Evolutionary conservation across 2,113 vertebrate genomes (phyloP), one percentile per base, ranked within the genome.

Genomic region (Sciurus niger): DNA sequence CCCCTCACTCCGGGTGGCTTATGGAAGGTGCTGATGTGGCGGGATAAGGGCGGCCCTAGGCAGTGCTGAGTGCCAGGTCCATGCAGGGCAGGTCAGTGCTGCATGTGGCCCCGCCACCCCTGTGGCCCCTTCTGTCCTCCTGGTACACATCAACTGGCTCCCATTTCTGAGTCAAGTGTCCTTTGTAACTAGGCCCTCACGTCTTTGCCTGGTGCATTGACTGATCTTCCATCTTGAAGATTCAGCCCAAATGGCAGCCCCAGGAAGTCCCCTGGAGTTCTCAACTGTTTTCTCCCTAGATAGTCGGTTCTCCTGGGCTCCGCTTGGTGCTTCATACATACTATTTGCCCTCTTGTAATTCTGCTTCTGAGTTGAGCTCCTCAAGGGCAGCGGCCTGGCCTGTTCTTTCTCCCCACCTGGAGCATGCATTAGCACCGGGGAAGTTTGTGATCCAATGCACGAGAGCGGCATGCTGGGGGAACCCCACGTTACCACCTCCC

Each of bases 281-380:
- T 46, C 43, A 40, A 48, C 1, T 3, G 46, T 10, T 5, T 22
- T 40, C 78, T 73, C 63, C 43, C 63, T 24, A 3, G 30, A 10
- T 0, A 14, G n/a, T 32, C 1, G 0, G 51, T 48, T 65, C 30
- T 78, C 83, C 68, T 9, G 1, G 85, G 77, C 67, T 72, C 34
- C 1, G 2, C 7, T 28, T 16, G 10, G 43, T 16, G 2, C 83
- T 25, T 84, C n/a, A 4, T 0, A 8, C 16, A 12, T 11, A 34
- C 18, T n/a, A 17, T 8, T 34, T 8, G 76, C 32, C 34, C 48
- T 83, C 79, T 12, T 34, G 25, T 28, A 74, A 7, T 68, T 76
- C 70, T 28, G 6, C 74, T 83, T 73, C 40, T 60, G 67, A 28
- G 72, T 8, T 22, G 10, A 85, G 74, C 16, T 77, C 6, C 37